Evolutionary conservation across 2,797 vertebrate species (phyloP).

Genomic region (Gambelia wislizenii): DNA sequence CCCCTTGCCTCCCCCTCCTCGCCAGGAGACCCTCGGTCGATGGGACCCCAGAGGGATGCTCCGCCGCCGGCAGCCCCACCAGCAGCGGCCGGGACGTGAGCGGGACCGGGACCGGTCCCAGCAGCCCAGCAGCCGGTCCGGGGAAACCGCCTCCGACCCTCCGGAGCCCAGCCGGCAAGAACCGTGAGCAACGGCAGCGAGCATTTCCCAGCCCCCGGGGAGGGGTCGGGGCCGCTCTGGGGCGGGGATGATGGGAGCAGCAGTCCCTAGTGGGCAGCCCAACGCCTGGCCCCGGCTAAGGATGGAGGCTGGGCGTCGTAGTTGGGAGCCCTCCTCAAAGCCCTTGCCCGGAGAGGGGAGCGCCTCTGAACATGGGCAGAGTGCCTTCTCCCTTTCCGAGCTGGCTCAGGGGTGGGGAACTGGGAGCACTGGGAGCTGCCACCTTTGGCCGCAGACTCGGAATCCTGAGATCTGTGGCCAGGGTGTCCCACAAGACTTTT

Average conservation of each 20-base stretch:
- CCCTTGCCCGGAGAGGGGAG: neutral
- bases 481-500: neutral
- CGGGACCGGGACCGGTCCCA: neutral
- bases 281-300: too few species aligned
- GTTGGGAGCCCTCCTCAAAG: too few species aligned
- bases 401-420: neutral
- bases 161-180: neutral
- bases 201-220: too few species aligned
- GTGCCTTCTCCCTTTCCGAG: neutral
- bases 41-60: neutral
- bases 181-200: neutral
- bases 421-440: neutral
- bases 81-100: too few species aligned
- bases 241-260: neutral
- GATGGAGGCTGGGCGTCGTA: too few species aligned
- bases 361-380: neutral
- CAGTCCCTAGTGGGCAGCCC: neutral
- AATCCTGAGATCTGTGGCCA: too few species aligned
- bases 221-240: too few species aligned
- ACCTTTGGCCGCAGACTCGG: neutral
- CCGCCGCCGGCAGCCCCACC: neutral
- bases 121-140: too few species aligned
- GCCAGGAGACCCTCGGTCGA: neutral
- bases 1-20: neutral
- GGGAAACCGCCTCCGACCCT: neutral